Evolutionary conservation across 2,113 vertebrate genomes (phyloP).

Genomic region (Cettia cetti): DNA sequence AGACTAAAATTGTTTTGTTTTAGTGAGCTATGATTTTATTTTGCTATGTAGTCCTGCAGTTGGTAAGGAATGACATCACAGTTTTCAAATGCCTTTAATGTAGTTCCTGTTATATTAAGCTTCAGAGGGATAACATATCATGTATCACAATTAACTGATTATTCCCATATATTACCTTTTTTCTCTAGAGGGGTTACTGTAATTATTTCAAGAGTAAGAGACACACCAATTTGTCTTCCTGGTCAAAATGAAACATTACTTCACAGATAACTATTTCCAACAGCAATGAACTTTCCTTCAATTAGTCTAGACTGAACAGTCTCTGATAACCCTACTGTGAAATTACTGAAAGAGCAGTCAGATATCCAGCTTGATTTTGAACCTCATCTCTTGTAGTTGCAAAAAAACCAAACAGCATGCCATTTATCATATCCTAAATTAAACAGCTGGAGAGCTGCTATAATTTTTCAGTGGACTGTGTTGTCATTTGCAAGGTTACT

Average conservation of each 20-base stretch:
- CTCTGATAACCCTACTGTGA: conserved; percentile 3
- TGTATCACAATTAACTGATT: neutral
- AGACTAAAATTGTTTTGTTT: neutral
- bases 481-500: conserved; percentile 40
- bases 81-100: neutral
- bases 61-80: neutral
- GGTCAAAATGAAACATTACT: neutral
- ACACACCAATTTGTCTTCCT: neutral
- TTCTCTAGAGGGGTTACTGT: neutral
- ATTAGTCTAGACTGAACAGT: neutral
- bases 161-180: neutral
- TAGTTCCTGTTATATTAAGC: neutral
- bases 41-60: neutral
- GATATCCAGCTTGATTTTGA: conserved; percentile 8
- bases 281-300: neutral
- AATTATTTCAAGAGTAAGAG: neutral
- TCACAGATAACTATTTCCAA: neutral
- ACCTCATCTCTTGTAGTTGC: neutral
- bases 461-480: conserved; percentile 25
- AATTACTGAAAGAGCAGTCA: neutral
- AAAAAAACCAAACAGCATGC: neutral
- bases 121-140: neutral
- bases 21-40: neutral
- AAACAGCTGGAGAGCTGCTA: conserved; percentile 30
- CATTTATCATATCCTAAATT: conserved; percentile 42